phyloP scores from a whole-genome alignment of 2,113 vertebrate species.

The Raja brachyura region DNA sequence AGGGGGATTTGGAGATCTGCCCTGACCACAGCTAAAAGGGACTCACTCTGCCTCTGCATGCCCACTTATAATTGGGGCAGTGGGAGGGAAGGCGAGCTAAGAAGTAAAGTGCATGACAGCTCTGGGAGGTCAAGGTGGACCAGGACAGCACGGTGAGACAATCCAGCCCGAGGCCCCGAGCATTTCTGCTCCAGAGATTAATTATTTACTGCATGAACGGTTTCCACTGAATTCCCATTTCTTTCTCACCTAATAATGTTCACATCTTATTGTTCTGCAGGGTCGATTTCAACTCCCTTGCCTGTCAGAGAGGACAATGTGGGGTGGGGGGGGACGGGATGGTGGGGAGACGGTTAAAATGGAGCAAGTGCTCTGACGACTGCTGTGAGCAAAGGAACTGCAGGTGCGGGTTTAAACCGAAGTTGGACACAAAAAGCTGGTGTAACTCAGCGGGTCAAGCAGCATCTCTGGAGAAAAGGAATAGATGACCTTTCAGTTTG shows the following conservation, averaged over 20 bases:
- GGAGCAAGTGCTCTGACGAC: no score
- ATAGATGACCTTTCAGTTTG: no score
- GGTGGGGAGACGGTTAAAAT: neutral
- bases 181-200: neutral
- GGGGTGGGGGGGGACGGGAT: neutral
- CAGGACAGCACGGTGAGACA: neutral
- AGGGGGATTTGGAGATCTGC: neutral
- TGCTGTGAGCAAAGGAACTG: neutral
- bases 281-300: neutral
- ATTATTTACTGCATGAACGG: neutral
- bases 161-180: neutral
- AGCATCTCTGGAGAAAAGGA: no score
- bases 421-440: no score
- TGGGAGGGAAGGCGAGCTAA: neutral
- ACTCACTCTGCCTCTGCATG: neutral
- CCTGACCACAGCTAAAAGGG: neutral
- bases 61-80: neutral
- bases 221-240: neutral
- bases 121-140: neutral
- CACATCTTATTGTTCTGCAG: neutral
- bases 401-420: no score
- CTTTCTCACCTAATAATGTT: neutral
- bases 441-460: no score
- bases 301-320: neutral
- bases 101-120: neutral